A percentile compares a stretch with the other conserved stretches of the same genome.
phyloP scores from a whole-genome alignment of 2,797 vertebrate species.

The Gouania willdenowi region DNA sequence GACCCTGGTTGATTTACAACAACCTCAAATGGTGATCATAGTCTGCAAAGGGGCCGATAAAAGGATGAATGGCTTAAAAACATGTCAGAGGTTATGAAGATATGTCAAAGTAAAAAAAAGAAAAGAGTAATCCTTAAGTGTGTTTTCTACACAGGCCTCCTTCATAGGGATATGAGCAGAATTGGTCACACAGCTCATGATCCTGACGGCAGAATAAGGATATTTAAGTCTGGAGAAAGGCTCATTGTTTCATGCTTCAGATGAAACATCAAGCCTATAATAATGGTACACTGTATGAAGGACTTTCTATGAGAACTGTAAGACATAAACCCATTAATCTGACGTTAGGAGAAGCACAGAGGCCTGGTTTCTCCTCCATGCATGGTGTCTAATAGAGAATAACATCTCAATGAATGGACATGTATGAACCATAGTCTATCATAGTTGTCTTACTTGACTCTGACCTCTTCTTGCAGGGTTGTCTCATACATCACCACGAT shows the following conservation, averaged over 20 bases:
- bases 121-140: too few relatives aligned
- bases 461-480: too few relatives aligned
- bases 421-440: too few relatives aligned
- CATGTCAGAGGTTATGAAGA: conserved; percentile 31
- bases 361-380: too few relatives aligned
- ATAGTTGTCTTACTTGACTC: too few relatives aligned
- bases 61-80: conserved; percentile 6
- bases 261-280: neutral
- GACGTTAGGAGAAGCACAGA: too few relatives aligned
- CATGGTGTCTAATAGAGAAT: too few relatives aligned
- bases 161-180: neutral
- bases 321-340: too few relatives aligned
- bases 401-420: too few relatives aligned
- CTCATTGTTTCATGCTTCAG: neutral
- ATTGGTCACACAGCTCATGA: neutral
- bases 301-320: neutral
- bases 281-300: neutral
- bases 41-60: neutral
- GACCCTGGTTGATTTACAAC: conserved; percentile 16
- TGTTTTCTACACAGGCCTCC: neutral
- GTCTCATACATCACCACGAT: too few relatives aligned
- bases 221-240: neutral
- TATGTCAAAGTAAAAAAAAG: conserved; percentile 13
- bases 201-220: neutral
- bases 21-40: neutral